Evolutionary conservation across 2,113 vertebrate genomes (phyloP).

Genomic region (Nestor notabilis): DNA sequence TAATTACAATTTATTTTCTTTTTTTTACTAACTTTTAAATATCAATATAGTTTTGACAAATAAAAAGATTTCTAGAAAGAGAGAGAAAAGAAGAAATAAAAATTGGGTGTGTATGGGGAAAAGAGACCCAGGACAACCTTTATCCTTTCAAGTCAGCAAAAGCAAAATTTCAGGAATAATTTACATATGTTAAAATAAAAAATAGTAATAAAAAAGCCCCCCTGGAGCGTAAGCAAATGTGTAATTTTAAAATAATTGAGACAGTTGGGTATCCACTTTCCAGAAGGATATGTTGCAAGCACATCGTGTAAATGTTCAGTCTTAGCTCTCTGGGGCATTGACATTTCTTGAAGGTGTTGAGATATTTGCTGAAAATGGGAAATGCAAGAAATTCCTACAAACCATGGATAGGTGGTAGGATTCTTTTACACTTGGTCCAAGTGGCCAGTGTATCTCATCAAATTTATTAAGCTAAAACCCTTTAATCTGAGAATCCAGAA

Average conservation of each 20-base stretch:
- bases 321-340: background rate
- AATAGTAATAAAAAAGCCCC: background rate
- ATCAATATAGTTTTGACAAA: background rate
- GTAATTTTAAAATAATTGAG: background rate
- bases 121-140: background rate
- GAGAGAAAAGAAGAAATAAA: background rate
- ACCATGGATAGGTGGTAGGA: background rate
- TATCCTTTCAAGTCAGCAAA: background rate
- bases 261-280: background rate
- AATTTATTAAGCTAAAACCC: background rate
- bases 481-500: background rate
- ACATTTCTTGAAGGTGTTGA: background rate
- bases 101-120: background rate
- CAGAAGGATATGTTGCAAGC: background rate
- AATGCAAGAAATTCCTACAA: background rate
- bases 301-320: accelerated
- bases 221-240: background rate
- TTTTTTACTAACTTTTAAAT: background rate
- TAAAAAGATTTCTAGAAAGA: background rate
- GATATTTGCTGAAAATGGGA: background rate
- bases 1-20: background rate
- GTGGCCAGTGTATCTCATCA: background rate
- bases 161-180: background rate
- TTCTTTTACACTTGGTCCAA: background rate
- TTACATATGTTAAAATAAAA: background rate